Base-by-base conservation (phyloP, 2,888 invertebrate genomes). In the Scrobipalpa costella region DNA sequence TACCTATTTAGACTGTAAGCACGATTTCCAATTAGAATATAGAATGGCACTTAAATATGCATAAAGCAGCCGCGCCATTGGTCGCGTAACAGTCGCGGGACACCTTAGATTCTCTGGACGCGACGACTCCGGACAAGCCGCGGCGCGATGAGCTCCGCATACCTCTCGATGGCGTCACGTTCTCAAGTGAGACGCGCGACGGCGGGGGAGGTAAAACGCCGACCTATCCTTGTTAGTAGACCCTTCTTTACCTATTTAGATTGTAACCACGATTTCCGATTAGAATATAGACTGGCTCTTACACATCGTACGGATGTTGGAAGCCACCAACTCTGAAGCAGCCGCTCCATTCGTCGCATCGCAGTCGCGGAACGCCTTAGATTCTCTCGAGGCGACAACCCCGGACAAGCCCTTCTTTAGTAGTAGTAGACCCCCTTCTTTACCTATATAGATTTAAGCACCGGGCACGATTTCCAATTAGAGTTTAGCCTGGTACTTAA, bases 281-380 rank as follows among this genome's bases (percentile, higher is more conserved):
- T n/a, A 44, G 44, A n/a, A n/a, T 3, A 1, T 15, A n/a, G n/a
- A 15, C 44, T 44, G 9, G 44, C 5, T 11, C n/a, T 40, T 13
- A 40, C 13, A 44, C n/a, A 44, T n/a, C 1, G 7, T 15, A n/a
- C 44, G 1, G 1, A 9, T 36, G 47, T 83, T 92, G 63, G 92
- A 92, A 73, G 89, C 86, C 57, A 92, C 90, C 64, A 89, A 92
- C 70, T 86, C 92, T 5, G 90, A 90, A 74, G 90, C 89, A 60
- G 90, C 89, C 64, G 90, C 89, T 68, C 90, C 90, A 65, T 81
- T 90, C 65, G 90, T 84, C 68, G 89, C 89, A 59, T 88, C 90
- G 65, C 90, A 89, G 78, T 91, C 90, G 63, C 83, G 86, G 49
- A 90, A 91, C 72, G 85, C 81, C 62, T 82, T 90, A 72, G 84